Evolutionary conservation across 2,888 invertebrate genomes (phyloP).

Genomic region (Aricia artaxerxes): DNA sequence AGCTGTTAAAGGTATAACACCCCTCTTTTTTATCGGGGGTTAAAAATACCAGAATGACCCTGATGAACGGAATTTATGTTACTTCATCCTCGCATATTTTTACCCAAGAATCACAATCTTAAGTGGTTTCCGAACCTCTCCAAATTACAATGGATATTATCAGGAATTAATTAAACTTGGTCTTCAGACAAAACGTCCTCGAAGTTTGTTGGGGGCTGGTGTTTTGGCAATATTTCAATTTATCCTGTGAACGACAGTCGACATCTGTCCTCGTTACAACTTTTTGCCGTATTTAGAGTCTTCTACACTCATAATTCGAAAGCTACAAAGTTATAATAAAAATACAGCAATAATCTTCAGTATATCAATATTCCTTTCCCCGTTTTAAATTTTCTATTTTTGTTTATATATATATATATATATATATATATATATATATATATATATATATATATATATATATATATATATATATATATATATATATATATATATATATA

Average conservation of each 20-base stretch:
- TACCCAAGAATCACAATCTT: background rate
- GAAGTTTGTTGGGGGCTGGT: background rate
- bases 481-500: no score
- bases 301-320: no score
- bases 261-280: background rate
- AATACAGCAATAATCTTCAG: no score
- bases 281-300: background rate
- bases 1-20: no score
- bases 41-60: background rate
- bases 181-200: background rate
- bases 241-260: background rate
- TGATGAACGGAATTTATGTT: background rate
- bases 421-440: no score
- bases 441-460: no score
- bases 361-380: no score
- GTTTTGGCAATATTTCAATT: slow-evolving; percentile 27
- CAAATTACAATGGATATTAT: slow-evolving; percentile 19
- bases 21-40: no score
- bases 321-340: no score
- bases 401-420: no score
- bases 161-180: slow-evolving; percentile 21
- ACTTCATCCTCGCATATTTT: background rate
- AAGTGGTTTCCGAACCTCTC: background rate
- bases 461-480: no score
- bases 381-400: no score